These are phyloP conservation scores for Drosophila orosa DNA, from an alignment of 1,140 invertebrate genomes.

Conservation along the genomic window DNA sequence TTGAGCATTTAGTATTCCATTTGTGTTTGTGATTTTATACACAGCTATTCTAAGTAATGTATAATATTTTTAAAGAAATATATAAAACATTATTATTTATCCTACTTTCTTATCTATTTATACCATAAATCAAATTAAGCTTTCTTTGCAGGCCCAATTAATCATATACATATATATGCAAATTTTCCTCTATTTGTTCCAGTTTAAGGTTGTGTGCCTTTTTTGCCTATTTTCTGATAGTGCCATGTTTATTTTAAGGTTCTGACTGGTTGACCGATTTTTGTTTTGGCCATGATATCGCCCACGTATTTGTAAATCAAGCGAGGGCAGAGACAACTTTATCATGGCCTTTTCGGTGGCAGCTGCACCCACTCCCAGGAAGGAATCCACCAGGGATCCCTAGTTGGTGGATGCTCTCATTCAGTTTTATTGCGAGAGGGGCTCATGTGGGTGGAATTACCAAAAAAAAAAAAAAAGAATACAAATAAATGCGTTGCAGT, in stretches of 20 bases:
- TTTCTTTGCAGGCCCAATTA: not conserved
- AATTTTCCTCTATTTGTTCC: not conserved
- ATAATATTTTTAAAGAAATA: not conserved
- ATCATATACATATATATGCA: not conserved
- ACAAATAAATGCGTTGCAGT: slow-evolving; percentile 17
- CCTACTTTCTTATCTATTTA: not conserved
- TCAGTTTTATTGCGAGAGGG: slow-evolving; percentile 29
- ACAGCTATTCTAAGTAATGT: not conserved
- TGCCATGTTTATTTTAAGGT: slow-evolving; percentile 1
- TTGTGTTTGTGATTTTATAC: slow-evolving; percentile 1
- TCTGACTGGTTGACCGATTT: slow-evolving; percentile 7
- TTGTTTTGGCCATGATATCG: slow-evolving; percentile 11
- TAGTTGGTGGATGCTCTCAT: slow-evolving; percentile 36
- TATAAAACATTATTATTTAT: not conserved
- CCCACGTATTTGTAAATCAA: slow-evolving; percentile 61
- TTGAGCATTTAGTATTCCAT: slow-evolving; percentile 2
- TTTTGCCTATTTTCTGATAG: not conserved
- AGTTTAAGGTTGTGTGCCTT: not conserved
- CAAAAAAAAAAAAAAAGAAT: not conserved
- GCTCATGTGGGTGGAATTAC: slow-evolving; percentile 1
- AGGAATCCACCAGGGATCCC: slow-evolving; percentile 16
- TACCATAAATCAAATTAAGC: not conserved
- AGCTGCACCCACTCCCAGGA: slow-evolving; percentile 63
- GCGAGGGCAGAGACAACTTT: slow-evolving; percentile 48
- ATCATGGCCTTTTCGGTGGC: slow-evolving; percentile 54